Evolutionary conservation across 2,797 vertebrate species (phyloP), one percentile per base, ranked within the genome.

Genomic region (Lepus oiostolus): DNA sequence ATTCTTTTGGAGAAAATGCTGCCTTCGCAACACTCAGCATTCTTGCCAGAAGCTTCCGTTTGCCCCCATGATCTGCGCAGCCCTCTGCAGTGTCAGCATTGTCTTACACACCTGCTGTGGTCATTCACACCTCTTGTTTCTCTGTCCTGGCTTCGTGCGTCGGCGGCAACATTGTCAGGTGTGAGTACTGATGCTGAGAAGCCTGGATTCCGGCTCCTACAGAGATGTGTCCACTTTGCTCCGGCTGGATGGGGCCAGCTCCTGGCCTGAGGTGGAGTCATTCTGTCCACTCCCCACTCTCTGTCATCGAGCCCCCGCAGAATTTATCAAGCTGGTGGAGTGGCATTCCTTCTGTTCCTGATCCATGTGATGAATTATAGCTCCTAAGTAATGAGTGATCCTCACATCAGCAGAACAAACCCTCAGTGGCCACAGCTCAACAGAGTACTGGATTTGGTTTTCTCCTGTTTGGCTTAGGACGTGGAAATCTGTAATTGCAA

Each of bases 201-300:
- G 22, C 8, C 21, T 3, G 14, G n/a, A 17, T 81, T 50, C 35
- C 2, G 1, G 13, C 21, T 68, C 28, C 24, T 14, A 0, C 0
- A 2, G 10, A 28, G 21, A 12, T 0, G 2, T 0, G 17, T n/a
- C 63, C 32, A 4, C 14, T 62, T 50, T 71, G 42, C 42, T 47
- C 42, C 42, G 42, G 42, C 42, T 47, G 42, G 7, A 8, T 47
- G 42, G 42, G 42, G 42, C 42, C 42, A 47, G 42, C 42, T 47
- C 7, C 42, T 47, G 42, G 42, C 42, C 42, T 47, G 42, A 47
- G 42, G 42, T 47, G 7, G 42, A 47, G 42, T 47, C 42, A 47
- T 47, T 21, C 30, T 54, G 24, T 50, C 68, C 50, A 22, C 4
- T 19, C 14, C 80, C 7, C 8, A 30, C 13, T 77, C 65, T 90